Evolutionary conservation across 2,797 vertebrate species (phyloP).

Genomic region (Nyctibius grandis): DNA sequence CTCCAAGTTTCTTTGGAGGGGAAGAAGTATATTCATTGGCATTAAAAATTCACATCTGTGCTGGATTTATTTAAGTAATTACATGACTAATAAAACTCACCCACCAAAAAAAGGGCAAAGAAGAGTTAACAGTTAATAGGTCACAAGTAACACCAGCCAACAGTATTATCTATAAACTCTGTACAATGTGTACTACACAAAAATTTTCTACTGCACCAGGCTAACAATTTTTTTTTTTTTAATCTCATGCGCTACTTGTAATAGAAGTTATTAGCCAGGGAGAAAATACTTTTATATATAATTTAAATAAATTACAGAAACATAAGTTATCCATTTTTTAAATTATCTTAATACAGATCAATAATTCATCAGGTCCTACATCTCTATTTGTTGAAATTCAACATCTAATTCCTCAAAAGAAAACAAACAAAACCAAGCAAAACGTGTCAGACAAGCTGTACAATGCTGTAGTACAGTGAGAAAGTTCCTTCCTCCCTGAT

Average conservation of each 20-base stretch:
- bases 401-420: background rate
- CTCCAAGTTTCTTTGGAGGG: accelerated
- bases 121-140: background rate
- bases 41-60: background rate
- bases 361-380: background rate
- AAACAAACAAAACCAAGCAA: background rate
- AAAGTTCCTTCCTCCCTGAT: background rate
- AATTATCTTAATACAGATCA: background rate
- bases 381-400: background rate
- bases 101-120: background rate
- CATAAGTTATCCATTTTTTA: background rate
- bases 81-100: background rate
- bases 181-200: background rate
- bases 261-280: background rate
- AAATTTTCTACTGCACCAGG: background rate
- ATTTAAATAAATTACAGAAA: background rate
- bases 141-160: slow-evolving; percentile 10
- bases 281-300: background rate
- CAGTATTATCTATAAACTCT: background rate
- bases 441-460: background rate
- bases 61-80: background rate
- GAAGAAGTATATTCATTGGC: background rate
- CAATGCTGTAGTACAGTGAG: background rate
- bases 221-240: background rate
- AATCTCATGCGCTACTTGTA: background rate